phyloP scores from a whole-genome alignment of 2,888 invertebrate species.

The Tiliacea aurago region DNA sequence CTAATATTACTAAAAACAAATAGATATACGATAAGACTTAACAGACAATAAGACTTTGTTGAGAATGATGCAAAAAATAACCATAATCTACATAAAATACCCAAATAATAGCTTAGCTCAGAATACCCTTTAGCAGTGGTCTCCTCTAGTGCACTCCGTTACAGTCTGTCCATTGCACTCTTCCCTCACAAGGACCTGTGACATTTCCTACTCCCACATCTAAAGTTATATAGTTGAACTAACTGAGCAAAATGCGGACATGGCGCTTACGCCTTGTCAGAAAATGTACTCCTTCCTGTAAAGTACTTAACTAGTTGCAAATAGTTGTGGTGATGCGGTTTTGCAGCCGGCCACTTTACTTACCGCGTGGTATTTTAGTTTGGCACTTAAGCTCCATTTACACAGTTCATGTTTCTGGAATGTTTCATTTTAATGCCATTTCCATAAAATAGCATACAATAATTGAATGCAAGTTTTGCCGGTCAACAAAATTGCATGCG shows the following conservation, averaged over 20 bases:
- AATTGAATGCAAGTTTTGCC: too few relatives aligned
- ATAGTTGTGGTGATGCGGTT: constrained; percentile 9
- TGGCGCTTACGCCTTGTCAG: background rate
- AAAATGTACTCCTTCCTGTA: background rate
- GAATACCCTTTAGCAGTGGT: background rate
- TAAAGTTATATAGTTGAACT: background rate
- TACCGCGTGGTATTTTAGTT: too few relatives aligned
- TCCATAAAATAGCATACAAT: too few relatives aligned
- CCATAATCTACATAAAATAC: too few relatives aligned
- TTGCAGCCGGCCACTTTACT: background rate
- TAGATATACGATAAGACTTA: too few relatives aligned
- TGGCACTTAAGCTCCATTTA: background rate
- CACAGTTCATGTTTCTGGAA: too few relatives aligned
- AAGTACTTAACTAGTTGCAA: constrained; percentile 1
- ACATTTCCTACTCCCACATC: background rate
- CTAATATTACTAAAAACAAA: background rate
- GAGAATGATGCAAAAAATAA: too few relatives aligned
- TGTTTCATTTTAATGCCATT: too few relatives aligned
- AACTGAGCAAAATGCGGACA: background rate
- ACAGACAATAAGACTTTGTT: background rate
- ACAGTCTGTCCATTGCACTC: background rate
- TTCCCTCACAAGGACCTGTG: background rate
- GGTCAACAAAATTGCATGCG: too few relatives aligned
- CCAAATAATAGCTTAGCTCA: background rate
- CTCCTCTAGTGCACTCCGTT: background rate